Percentiles rank a stretch among this genome's conserved stretches.
Evolutionary conservation across 1,140 invertebrate species (phyloP).

Genomic region (Camponotus floridanus): DNA sequence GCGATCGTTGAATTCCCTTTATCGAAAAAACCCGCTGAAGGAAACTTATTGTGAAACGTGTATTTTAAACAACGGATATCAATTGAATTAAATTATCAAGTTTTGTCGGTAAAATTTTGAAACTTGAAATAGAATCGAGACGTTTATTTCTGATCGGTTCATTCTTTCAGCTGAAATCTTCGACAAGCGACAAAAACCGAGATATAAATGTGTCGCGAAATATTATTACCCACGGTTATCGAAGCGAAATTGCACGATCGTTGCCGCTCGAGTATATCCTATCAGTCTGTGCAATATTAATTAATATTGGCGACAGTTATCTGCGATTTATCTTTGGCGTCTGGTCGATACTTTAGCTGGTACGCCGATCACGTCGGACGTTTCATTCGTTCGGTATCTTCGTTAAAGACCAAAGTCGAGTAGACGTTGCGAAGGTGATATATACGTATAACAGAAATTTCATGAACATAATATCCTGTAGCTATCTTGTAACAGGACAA

Average conservation of each 20-base stretch:
- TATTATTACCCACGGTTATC: conserved; percentile 34
- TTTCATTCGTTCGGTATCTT: conserved; percentile 40
- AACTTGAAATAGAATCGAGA: conserved; percentile 1
- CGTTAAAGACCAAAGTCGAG: conserved; percentile 7
- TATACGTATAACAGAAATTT: not conserved
- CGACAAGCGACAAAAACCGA: conserved; percentile 2
- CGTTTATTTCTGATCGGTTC: not conserved
- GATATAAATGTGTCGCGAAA: conserved; percentile 34
- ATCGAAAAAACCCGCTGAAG: not conserved
- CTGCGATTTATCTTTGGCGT: conserved; percentile 35
- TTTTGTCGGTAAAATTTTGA: not conserved
- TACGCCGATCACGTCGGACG: conserved; percentile 32
- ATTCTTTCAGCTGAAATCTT: conserved; percentile 24
- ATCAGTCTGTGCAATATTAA: conserved; percentile 41
- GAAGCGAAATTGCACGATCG: conserved; percentile 24
- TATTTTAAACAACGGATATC: not conserved
- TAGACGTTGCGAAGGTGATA: not conserved
- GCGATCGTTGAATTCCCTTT: not conserved
- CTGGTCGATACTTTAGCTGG: not conserved
- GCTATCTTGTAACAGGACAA: not conserved
- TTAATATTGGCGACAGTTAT: conserved; percentile 46
- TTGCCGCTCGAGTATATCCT: not conserved
- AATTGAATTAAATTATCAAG: not conserved
- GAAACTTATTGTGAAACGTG: not conserved
- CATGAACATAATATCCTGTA: not conserved